Percentiles rank a stretch among this genome's conserved stretches.
These are phyloP conservation scores for Pediacus dermestoides DNA, from an alignment of 2,888 invertebrate species.

Conservation along the genomic window DNA sequence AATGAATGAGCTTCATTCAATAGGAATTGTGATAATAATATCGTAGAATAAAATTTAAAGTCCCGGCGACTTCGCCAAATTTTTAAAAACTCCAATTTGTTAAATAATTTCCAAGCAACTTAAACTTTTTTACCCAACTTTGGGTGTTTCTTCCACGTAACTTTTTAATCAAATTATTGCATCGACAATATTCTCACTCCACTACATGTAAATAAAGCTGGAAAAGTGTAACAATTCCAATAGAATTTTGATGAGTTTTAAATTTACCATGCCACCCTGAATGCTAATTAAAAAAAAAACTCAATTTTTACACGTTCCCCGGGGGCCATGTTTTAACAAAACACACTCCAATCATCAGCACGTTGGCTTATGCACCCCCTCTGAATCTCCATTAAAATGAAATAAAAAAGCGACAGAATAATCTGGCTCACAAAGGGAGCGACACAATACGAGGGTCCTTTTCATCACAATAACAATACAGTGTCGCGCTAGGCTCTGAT, in stretches of 20 bases:
- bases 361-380: conserved; percentile 27
- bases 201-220: no score
- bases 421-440: conserved; percentile 40
- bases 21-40: no score
- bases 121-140: no score
- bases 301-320: no score
- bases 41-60: no score
- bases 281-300: conserved; percentile 14
- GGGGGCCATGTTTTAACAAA: conserved; percentile 23
- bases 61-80: no score
- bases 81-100: no score
- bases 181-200: no score
- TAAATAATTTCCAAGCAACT: no score
- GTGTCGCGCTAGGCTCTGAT: conserved; percentile 35
- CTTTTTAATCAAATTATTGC: no score
- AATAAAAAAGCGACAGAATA: conserved; percentile 41
- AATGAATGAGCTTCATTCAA: no score
- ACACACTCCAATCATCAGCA: conserved; percentile 32
- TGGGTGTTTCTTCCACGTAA: no score
- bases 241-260: conserved; percentile 16
- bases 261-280: conserved; percentile 15
- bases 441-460: conserved; percentile 37
- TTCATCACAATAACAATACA: conserved; percentile 43
- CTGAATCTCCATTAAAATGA: conserved; percentile 38
- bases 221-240: conserved; percentile 16